Base-by-base conservation (phyloP, 2,888 invertebrate species). In the Leptinotarsa rubiginosa region DNA sequence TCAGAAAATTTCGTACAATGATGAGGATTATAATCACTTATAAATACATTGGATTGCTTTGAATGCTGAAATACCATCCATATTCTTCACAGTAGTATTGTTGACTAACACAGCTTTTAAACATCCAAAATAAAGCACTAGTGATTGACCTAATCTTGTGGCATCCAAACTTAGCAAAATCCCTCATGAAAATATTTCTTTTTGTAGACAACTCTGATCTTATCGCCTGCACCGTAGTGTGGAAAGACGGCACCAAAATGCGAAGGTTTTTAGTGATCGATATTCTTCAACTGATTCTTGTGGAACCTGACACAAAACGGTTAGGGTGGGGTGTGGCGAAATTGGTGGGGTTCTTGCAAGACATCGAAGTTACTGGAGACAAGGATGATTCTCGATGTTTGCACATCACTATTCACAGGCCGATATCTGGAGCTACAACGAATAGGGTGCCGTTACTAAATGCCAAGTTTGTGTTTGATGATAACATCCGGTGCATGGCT, bases 401-500 rank as follows among this genome's bases (percentile, higher is more conserved):
- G 25, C 97, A 98, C 85, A 92, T 99, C 70, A 97, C 97, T 0
- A 95, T 98, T 49, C 97, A 98, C 88, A 93, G 95, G 82, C 95
- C 95, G 1, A 89, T 91, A 70, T 89, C 89, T n/a, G 89, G 89
- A 75, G 85, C 87, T n/a, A 91, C 93, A 0, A 89, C 92, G 31
- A 93, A 94, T 72, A 90, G 94, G 66, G 92, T 94, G 0, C 95
- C 96, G 1, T 87, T 97, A n/a, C 88, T 97, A 12, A 92, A 95
- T 4, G 96, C 97, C 13, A 97, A 95, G 88, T 98, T 99, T 88
- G 92, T 98, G 76, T 99, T 99, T 87, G 99, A 99, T 86, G 99
- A 99, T 89, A 98, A 99, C 86, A 99, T 99, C 81, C 91, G 99
- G 47, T 99, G 98, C 85, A 98, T 99, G 98, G 98, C 99, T 20